Percentiles rank a stretch among this genome's conserved stretches.
phyloP scores from a whole-genome alignment of 2,113 vertebrate genomes.

The Chroicocephalus ridibundus region DNA sequence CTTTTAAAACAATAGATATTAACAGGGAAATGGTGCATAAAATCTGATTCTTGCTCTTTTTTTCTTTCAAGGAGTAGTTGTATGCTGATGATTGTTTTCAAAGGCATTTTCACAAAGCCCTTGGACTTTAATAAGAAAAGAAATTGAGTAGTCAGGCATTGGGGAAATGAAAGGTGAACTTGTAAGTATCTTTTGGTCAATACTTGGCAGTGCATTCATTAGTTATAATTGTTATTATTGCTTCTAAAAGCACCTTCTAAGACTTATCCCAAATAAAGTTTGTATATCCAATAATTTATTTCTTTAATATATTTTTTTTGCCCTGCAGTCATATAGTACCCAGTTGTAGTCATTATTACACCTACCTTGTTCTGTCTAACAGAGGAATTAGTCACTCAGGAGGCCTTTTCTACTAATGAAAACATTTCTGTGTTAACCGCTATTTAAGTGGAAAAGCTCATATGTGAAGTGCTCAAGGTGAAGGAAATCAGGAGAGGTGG shows the following conservation, averaged over 20 bases:
- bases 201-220: conserved; percentile 21
- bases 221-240: conserved; percentile 37
- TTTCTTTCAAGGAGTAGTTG: not conserved
- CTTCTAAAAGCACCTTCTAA: not conserved
- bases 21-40: not conserved
- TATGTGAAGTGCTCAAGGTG: not conserved
- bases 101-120: not conserved
- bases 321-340: not conserved
- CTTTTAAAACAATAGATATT: not conserved
- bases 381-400: not conserved
- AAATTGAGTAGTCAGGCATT: not conserved
- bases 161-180: conserved; percentile 34
- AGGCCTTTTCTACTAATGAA: not conserved
- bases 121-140: conserved; percentile 25
- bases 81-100: not conserved
- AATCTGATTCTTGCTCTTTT: not conserved
- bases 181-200: conserved; percentile 26
- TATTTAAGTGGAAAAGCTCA: not conserved
- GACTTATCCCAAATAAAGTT: not conserved
- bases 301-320: not conserved
- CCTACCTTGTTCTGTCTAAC: not conserved
- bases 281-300: not conserved
- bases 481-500: not conserved
- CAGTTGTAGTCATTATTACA: not conserved
- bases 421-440: not conserved